Percentiles rank a stretch among this genome's conserved stretches.
phyloP scores from a whole-genome alignment of 1,140 invertebrate species.

The Megalonaias nervosa region DNA sequence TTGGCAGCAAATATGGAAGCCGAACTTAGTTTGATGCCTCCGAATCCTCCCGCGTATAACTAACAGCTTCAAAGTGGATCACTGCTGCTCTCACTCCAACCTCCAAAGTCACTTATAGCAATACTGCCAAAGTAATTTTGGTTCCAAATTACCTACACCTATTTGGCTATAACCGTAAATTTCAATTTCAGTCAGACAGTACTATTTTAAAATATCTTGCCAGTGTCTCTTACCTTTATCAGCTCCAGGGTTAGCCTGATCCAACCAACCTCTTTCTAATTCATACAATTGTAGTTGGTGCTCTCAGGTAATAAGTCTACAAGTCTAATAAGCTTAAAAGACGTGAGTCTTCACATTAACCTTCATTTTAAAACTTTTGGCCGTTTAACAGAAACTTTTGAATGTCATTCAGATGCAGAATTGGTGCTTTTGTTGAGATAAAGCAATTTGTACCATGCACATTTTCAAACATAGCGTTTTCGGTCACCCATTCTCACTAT shows the following conservation, averaged over 20 bases:
- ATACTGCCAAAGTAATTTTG: conserved; percentile 1
- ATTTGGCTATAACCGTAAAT: neutral
- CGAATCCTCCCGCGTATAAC: neutral
- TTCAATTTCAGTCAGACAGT: neutral
- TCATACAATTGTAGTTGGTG: neutral
- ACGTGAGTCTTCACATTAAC: neutral
- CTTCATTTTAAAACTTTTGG: neutral
- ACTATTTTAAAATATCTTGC: conserved; percentile 16
- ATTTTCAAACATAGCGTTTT: too few relatives aligned
- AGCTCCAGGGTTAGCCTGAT: neutral
- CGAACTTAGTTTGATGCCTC: neutral
- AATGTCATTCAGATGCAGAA: too few relatives aligned
- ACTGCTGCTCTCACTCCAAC: neutral
- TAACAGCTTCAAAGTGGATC: neutral
- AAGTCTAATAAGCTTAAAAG: neutral
- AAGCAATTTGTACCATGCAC: too few relatives aligned
- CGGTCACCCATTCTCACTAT: too few relatives aligned
- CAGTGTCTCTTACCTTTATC: conserved; percentile 11
- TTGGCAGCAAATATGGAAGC: conserved; percentile 11
- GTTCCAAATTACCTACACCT: neutral
- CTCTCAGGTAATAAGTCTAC: too few relatives aligned
- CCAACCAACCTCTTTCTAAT: conserved; percentile 3
- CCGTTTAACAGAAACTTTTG: neutral
- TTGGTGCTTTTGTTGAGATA: too few relatives aligned
- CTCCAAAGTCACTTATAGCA: conserved; percentile 14